phyloP scores from a whole-genome alignment of 2,113 vertebrate genomes.

The Amblyornis subalaris region DNA sequence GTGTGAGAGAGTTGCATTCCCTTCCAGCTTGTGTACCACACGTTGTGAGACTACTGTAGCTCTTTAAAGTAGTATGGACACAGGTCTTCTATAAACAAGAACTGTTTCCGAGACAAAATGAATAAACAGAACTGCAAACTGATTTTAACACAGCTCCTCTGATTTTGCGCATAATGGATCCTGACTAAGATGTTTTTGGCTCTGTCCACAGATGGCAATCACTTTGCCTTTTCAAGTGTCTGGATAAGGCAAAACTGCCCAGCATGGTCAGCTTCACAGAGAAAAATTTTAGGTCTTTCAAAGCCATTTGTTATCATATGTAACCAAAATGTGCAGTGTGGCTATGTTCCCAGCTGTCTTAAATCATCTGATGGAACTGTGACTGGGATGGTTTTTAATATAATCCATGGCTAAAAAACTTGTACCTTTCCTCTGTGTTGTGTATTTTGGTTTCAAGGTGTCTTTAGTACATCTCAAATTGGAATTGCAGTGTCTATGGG shows the following conservation, averaged over 20 bases:
- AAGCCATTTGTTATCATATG: not conserved
- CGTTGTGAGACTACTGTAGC: not conserved
- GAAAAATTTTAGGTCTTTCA: not conserved
- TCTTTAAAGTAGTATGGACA: not conserved
- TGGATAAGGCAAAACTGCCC: not conserved
- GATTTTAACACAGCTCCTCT: not conserved
- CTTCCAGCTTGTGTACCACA: not conserved
- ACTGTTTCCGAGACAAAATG: not conserved
- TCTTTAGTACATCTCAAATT: not conserved
- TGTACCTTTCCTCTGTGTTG: not conserved
- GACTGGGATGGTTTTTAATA: not conserved
- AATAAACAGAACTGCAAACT: not conserved
- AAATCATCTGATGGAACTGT: not conserved
- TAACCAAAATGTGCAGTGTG: not conserved
- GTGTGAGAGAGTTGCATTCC: not conserved
- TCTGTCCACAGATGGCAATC: not conserved
- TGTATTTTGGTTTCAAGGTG: not conserved
- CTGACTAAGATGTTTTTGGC: not conserved
- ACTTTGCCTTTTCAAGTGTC: not conserved
- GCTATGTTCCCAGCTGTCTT: not conserved
- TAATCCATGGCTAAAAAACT: not conserved
- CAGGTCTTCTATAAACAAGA: not conserved
- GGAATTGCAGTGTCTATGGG: not conserved
- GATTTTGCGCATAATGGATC: accelerated
- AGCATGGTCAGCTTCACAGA: not conserved